Evolutionary conservation across 2,797 vertebrate species (phyloP), one percentile per base, ranked within the genome.

Genomic region (Menidia menidia): DNA sequence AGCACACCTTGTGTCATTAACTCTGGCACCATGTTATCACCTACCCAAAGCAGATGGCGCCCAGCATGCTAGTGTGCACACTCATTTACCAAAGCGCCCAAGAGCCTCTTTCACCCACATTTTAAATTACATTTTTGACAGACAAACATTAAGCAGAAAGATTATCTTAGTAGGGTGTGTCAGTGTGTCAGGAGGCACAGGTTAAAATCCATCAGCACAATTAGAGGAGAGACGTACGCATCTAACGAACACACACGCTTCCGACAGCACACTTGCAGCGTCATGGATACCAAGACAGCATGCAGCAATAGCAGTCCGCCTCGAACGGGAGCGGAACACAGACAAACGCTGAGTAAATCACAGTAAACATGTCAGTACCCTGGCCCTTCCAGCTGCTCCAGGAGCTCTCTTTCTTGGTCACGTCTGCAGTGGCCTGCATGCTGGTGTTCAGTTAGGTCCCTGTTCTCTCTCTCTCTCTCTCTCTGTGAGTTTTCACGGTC

Each of bases 371-470:
- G 47, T 83, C 75, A 91, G 95, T 99, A 99, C 98, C 98, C 95
- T 97, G 97, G 93, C 96, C 96, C 93, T 95, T 98, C 97, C 97
- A 99, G 94, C 95, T 92, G 96, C 95, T 98, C 97, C 96, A 98
- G 76, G 96, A 94, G 90, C 96, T 94, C 74, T 98, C 97, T 95
- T 97, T 98, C 96, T 97, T 98, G 89, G 94, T 95, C 82, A 95
- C 94, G 83, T 98, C 96, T 68, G 94, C 95, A 83, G 93, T 93
- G 94, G 96, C 96, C 96, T 98, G 97, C 97, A 99, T 99, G 92
- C 93, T 95, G 95, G 76, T 81, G 86, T 72, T 88, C 84, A 53
- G 43, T 78, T 79, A 72, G 48, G 88, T 88, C 82, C 81, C 83
- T 76, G 78, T 85, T 84, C 72, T 85, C 77, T 81, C 68, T 72